Conservation (phyloP, 2,888 invertebrate species). For the Mythimna pallens region DNA sequence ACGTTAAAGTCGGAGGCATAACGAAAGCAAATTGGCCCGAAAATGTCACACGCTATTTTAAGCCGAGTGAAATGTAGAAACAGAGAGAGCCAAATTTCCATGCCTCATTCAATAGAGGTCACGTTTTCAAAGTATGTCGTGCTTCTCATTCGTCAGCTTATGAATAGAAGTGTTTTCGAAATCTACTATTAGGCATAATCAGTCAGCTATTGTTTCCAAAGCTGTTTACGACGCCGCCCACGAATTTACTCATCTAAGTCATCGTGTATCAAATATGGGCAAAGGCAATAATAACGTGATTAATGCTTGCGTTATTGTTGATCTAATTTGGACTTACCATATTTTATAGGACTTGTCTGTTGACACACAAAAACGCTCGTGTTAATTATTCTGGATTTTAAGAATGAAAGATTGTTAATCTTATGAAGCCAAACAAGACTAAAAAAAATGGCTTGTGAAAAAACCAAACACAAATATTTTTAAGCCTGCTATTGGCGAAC, state of each 20-base stretch:
- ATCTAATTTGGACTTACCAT: conserved; percentile 48
- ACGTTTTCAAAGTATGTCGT: conserved; percentile 43
- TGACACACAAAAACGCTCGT: conserved; percentile 3
- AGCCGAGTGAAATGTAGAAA: conserved; percentile 47
- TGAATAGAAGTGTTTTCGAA: conserved; percentile 68
- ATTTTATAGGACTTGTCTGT: conserved; percentile 10
- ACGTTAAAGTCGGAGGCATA: conserved; percentile 45
- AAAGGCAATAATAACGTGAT: conserved; percentile 77
- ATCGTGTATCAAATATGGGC: conserved; percentile 71
- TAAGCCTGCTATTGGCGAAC: conserved; percentile 13
- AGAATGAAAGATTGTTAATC: background rate
- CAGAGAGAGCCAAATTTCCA: conserved; percentile 46
- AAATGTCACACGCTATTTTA: conserved; percentile 57
- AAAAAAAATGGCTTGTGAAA: background rate
- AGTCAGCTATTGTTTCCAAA: conserved; percentile 76
- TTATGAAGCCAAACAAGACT: background rate
- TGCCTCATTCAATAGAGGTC: conserved; percentile 44
- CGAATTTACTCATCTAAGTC: conserved; percentile 76
- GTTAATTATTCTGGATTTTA: background rate
- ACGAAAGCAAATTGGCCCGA: conserved; percentile 48
- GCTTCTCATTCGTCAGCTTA: conserved; percentile 40
- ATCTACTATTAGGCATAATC: conserved; percentile 69
- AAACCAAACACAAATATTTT: background rate
- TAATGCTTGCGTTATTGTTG: conserved; percentile 67
- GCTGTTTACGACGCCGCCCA: conserved; percentile 75